Evolutionary conservation across 2,113 vertebrate genomes (phyloP).

Genomic region (Donacobius atricapilla): DNA sequence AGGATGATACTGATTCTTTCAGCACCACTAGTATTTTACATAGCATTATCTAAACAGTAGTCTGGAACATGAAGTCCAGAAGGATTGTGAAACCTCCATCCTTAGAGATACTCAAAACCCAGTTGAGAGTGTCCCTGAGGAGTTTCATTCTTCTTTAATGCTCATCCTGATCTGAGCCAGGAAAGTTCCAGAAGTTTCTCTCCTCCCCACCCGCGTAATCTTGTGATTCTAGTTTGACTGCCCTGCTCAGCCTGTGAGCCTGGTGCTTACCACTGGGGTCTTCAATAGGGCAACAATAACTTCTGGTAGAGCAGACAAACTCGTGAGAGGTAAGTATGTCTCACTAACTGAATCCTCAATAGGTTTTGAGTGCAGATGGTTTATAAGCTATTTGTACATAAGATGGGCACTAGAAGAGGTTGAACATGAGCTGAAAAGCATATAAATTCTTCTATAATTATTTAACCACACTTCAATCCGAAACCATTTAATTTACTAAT

Average conservation of each 20-base stretch:
- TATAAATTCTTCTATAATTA: neutral
- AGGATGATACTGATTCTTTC: neutral
- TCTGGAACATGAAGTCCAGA: neutral
- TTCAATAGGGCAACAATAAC: neutral
- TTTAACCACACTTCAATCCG: neutral
- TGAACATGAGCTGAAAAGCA: neutral
- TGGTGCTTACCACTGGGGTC: neutral
- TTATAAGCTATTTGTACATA: neutral
- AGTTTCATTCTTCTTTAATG: neutral
- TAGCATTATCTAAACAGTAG: neutral
- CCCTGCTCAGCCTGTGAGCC: neutral
- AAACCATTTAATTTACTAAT: neutral
- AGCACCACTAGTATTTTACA: neutral
- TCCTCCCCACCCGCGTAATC: rapidly evolving
- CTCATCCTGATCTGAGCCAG: neutral
- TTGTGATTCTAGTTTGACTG: neutral
- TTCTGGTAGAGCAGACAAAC: neutral
- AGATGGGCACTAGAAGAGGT: neutral
- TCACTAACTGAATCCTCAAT: neutral
- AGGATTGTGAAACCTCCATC: neutral
- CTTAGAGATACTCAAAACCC: neutral
- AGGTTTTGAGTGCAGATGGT: neutral
- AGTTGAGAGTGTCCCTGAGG: neutral
- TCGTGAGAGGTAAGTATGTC: neutral
- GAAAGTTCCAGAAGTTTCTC: neutral